These are phyloP conservation scores for Parazoanthus atlanticus DNA, from an alignment of 92 coral and sea anemone species.

Conservation along the genomic window DNA sequence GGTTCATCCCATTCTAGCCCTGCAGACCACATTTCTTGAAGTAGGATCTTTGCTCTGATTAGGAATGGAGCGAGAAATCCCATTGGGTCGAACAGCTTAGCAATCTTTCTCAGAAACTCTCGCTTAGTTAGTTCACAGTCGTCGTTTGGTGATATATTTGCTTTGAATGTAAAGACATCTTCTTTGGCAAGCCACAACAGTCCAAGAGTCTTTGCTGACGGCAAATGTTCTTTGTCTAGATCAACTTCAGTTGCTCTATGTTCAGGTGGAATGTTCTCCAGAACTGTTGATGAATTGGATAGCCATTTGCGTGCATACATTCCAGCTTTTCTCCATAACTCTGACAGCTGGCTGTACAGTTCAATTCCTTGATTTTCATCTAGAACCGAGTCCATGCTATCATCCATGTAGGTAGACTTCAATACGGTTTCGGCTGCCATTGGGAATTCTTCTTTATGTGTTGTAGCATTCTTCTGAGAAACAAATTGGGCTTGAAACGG, in stretches of 20 bases:
- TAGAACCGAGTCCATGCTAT: constrained; percentile 71
- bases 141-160: constrained; percentile 42
- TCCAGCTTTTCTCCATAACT: constrained; percentile 54
- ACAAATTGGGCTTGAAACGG: constrained; percentile 66
- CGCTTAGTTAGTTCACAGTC: constrained; percentile 47
- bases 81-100: constrained; percentile 63
- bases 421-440: constrained; percentile 64
- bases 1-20: constrained; percentile 62
- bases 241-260: constrained; percentile 71
- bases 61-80: constrained; percentile 41
- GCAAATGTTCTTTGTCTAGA: constrained; percentile 58
- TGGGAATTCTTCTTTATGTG: constrained; percentile 38
- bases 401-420: constrained; percentile 64
- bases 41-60: constrained; percentile 13
- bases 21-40: constrained; percentile 28
- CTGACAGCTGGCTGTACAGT: constrained; percentile 50
- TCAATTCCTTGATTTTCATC: constrained; percentile 50
- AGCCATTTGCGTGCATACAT: constrained; percentile 70
- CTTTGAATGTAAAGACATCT: constrained; percentile 55
- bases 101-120: constrained; percentile 58
- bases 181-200: constrained; percentile 60
- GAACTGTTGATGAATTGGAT: constrained; percentile 50
- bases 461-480: constrained; percentile 46
- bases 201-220: constrained; percentile 60
- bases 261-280: constrained; percentile 46